Conservation (phyloP, 2,797 vertebrate species). For the Liparis tanakae region DNA sequence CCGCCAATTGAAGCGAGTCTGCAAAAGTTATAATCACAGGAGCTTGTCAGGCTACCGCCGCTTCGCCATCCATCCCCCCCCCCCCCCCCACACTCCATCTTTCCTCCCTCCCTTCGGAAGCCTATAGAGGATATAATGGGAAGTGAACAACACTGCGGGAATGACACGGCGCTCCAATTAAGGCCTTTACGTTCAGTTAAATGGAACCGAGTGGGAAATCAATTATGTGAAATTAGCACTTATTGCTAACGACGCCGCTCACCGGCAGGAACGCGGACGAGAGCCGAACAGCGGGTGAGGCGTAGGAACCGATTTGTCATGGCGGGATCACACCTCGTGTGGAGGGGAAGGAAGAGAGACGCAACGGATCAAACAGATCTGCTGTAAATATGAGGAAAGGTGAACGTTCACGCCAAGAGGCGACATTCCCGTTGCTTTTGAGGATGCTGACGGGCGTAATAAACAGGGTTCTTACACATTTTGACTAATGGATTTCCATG, state of each 20-base stretch:
- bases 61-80: background rate
- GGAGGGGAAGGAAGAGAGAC: constrained; percentile 27
- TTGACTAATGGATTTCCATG: too few species aligned
- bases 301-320: constrained; percentile 44
- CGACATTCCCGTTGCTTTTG: constrained; percentile 49
- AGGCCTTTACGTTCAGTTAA: constrained; percentile 41
- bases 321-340: constrained; percentile 37
- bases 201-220: constrained; percentile 54
- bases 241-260: constrained; percentile 43
- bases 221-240: constrained; percentile 53
- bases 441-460: constrained; percentile 68
- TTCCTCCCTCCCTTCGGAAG: background rate
- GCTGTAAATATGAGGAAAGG: constrained; percentile 57
- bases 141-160: constrained; percentile 31
- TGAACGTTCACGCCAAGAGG: constrained; percentile 62
- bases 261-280: constrained; percentile 14
- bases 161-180: constrained; percentile 42
- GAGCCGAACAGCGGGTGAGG: constrained; percentile 21
- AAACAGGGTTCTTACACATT: too few species aligned
- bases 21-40: constrained; percentile 7
- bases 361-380: constrained; percentile 57
- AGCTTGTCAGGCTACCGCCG: background rate
- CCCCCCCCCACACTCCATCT: background rate
- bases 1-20: background rate
- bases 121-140: constrained; percentile 13